Conservation (phyloP, 2,888 invertebrate genomes). For the Idaea aversata region DNA sequence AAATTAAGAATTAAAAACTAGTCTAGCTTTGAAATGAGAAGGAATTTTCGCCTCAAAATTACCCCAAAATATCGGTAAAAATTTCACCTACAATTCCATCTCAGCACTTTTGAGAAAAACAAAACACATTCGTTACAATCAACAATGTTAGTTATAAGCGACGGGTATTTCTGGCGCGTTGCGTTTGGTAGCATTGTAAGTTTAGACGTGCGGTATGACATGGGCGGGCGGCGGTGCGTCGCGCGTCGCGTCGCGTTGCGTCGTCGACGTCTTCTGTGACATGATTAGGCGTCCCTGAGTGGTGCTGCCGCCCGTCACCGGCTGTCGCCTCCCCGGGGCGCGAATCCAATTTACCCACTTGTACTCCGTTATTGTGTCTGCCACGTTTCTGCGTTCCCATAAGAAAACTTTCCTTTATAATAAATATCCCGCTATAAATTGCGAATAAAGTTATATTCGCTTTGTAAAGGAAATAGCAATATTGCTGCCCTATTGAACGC, state of each 20-base stretch:
- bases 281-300: constrained; percentile 35
- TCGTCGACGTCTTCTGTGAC: constrained; percentile 12
- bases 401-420: constrained; percentile 51
- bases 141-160: too few species aligned
- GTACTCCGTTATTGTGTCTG: constrained; percentile 64
- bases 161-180: too few species aligned
- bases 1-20: too few species aligned
- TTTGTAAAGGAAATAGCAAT: constrained; percentile 17
- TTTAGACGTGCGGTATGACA: constrained; percentile 24
- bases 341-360: constrained; percentile 72
- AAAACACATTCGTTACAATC: too few species aligned
- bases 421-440: constrained; percentile 40
- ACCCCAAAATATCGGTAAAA: too few species aligned
- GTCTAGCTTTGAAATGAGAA: too few species aligned
- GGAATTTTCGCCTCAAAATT: too few species aligned
- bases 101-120: too few species aligned
- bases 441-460: constrained; percentile 21
- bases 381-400: constrained; percentile 44
- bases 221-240: constrained; percentile 16
- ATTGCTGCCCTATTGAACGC: constrained; percentile 14
- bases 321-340: constrained; percentile 55
- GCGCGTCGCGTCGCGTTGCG: constrained; percentile 8
- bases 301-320: constrained; percentile 36
- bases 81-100: too few species aligned
- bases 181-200: too few species aligned